Evolutionary conservation across 2,888 invertebrate species (phyloP).

Genomic region (Epirrita christyi): DNA sequence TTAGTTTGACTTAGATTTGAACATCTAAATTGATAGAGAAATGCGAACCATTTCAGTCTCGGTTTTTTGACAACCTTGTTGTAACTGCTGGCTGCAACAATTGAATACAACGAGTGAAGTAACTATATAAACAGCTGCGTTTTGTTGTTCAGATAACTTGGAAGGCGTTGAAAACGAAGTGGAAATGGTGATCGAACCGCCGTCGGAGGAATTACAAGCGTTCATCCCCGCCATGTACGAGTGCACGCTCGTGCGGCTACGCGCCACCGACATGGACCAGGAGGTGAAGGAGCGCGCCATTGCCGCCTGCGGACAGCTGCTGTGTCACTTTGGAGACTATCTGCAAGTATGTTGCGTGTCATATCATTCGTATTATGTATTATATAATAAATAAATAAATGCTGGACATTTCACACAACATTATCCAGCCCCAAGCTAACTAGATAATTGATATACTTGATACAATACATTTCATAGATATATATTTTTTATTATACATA

Average conservation of each 20-base stretch:
- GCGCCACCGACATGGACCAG: conserved; percentile 98
- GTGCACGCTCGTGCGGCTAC: conserved; percentile 93
- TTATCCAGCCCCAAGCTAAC: no score
- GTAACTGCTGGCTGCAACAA: no score
- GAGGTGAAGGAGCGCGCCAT: conserved; percentile 99
- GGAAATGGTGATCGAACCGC: conserved; percentile 61
- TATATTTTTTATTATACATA: no score
- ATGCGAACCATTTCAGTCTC: no score
- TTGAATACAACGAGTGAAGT: neutral
- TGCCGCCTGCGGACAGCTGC: conserved; percentile 97
- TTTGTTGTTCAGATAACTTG: conserved; percentile 46
- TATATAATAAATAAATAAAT: no score
- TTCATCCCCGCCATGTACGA: conserved; percentile 92
- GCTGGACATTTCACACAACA: no score
- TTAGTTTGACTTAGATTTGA: no score
- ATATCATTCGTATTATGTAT: no score
- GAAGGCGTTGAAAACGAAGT: conserved; percentile 47
- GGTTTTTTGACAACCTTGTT: no score
- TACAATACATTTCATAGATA: no score
- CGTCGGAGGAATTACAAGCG: conserved; percentile 90
- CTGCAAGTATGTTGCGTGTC: conserved; percentile 77
- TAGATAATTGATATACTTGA: no score
- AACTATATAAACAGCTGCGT: neutral
- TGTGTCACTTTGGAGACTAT: conserved; percentile 96
- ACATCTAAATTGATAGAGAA: no score